phyloP scores from a whole-genome alignment of 1,140 invertebrate species.

The Drosophila albomicans region DNA sequence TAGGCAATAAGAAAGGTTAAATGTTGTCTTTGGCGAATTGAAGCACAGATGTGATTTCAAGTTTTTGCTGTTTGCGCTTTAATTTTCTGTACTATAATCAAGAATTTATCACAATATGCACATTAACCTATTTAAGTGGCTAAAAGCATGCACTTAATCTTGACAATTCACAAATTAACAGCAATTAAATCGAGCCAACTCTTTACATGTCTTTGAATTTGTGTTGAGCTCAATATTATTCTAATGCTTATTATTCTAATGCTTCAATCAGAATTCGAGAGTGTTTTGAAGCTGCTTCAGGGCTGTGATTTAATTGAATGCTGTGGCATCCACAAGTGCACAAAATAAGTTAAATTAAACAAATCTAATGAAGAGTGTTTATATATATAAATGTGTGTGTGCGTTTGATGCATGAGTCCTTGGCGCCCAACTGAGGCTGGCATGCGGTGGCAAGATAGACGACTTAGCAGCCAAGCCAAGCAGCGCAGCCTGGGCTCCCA shows the following conservation, averaged over 20 bases:
- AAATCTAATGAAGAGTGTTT: slow-evolving; percentile 65
- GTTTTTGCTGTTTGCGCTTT: not conserved
- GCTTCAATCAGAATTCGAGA: slow-evolving; percentile 22
- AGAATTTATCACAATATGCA: slow-evolving; percentile 12
- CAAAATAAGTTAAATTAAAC: slow-evolving; percentile 72
- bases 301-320: slow-evolving; percentile 64
- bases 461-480: slow-evolving; percentile 33
- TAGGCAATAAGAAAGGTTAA: slow-evolving; percentile 66
- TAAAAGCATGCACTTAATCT: slow-evolving; percentile 2
- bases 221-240: slow-evolving; percentile 30
- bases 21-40: slow-evolving; percentile 10
- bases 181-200: slow-evolving; percentile 14
- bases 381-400: slow-evolving; percentile 16
- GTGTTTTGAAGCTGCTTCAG: slow-evolving; percentile 28
- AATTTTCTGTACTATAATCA: not conserved
- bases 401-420: slow-evolving; percentile 34
- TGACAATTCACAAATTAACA: slow-evolving; percentile 26
- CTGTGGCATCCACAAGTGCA: slow-evolving; percentile 34
- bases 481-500: slow-evolving; percentile 10
- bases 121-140: slow-evolving; percentile 18
- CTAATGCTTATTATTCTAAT: slow-evolving; percentile 34
- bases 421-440: slow-evolving; percentile 36
- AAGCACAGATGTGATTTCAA: not conserved
- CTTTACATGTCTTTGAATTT: slow-evolving; percentile 16
- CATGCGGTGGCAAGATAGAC: slow-evolving; percentile 59